Evolutionary conservation across 2,888 invertebrate genomes (phyloP), one percentile per base, ranked within the genome.

Genomic region (Temnothorax unifasciatus): DNA sequence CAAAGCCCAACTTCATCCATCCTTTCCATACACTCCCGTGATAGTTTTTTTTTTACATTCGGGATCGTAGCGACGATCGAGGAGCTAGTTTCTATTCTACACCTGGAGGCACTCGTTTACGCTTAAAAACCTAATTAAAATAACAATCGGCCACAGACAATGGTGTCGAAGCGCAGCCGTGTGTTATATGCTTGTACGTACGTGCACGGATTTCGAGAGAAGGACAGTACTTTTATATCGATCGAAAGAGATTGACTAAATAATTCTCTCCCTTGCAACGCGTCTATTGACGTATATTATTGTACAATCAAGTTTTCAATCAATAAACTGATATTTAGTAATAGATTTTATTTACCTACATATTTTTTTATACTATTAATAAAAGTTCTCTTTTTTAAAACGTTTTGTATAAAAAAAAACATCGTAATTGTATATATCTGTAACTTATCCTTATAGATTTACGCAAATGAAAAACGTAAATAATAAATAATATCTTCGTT

Each of bases 101-200:
- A 52, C 81, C 86, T 77, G 82, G 64, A 81, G 68, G 73, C 52
- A 81, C 87, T 88, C 91, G 91, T 90, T 91, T 87, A 85, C 88
- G 82, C 86, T 89, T 87, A 86, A 90, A 91, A 90, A 87, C 87
- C 87, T 91, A 89, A 92, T 91, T 89, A 91, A 87, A 88, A 82
- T 82, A 86, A 88, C 87, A 86, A 89, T 85, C 73, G 47, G 8
- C 47, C 5, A n/a, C 18, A 85, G 83, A 81, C 77, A 34, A 59
- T n/a, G 66, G 47, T 63, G 75, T 34, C 21, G 54, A 50, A 38
- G 41, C n/a, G 61, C 76, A 54, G 13, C 21, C 21, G 54, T 57
- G 38, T 73, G 38, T 82, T 76, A 41, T 57, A 25, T 66, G 18
- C 21, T 54, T 66, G 66, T 3, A 82, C 82, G 82, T 84, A 85